Percentiles rank a stretch among this genome's conserved stretches.
Conservation (phyloP, 30 jellyfish, hydroid and myxozoan species). For the Chrysaora quinquecirrha region DNA sequence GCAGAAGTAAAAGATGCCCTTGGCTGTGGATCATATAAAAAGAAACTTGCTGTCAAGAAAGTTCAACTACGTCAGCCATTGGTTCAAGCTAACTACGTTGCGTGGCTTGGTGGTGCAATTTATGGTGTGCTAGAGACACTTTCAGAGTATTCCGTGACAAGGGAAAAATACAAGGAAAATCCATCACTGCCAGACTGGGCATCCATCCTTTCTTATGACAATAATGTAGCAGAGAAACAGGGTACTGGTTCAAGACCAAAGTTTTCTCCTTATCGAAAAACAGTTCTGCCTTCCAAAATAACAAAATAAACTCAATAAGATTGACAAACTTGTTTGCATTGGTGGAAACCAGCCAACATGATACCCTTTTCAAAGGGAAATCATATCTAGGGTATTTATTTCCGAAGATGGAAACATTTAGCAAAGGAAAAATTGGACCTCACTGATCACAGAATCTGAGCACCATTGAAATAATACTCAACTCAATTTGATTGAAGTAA, state of each 20-base stretch:
- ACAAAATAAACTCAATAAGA: not conserved
- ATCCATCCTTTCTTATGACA: constrained; percentile 36
- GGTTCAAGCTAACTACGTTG: constrained; percentile 81
- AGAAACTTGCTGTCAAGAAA: constrained; percentile 68
- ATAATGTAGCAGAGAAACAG: constrained; percentile 37
- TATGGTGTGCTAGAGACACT: constrained; percentile 89
- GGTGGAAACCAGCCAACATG: no score
- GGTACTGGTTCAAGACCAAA: constrained; percentile 56
- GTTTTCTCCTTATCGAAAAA: constrained; percentile 74
- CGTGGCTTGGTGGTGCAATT: constrained; percentile 98
- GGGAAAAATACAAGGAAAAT: constrained; percentile 78
- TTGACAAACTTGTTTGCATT: no score
- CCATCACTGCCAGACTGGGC: constrained; percentile 96
- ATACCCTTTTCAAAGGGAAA: no score
- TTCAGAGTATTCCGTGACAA: constrained; percentile 76
- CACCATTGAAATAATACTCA: no score
- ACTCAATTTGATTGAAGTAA: no score
- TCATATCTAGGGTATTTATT: no score
- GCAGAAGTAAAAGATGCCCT: constrained; percentile 74
- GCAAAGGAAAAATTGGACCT: no score
- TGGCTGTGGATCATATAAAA: constrained; percentile 45
- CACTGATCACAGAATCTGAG: no score
- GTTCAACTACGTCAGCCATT: constrained; percentile 76
- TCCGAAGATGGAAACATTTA: no score
- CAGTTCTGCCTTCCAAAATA: constrained; percentile 35